phyloP scores from a whole-genome alignment of 2,113 vertebrate genomes.

The Chamaea fasciata region DNA sequence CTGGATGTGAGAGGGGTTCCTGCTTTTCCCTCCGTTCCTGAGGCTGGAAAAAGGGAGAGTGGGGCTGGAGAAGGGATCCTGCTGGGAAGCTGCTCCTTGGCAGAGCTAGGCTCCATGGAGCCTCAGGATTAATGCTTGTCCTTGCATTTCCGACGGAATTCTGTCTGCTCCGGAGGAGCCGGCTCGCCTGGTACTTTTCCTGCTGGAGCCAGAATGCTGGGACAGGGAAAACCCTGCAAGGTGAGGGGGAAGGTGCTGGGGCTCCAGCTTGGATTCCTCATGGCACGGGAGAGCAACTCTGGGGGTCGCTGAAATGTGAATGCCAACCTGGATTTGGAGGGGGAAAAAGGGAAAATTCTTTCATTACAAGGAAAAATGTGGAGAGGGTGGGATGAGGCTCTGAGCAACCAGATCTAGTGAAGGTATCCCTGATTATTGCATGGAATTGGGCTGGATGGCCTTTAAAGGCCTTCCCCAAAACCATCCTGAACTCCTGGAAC shows the following conservation, averaged over 20 bases:
- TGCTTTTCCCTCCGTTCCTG: not conserved
- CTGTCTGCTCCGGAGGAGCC: accelerated
- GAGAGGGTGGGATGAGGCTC: accelerated
- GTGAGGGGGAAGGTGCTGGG: not conserved
- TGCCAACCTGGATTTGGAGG: not conserved
- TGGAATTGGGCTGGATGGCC: not conserved
- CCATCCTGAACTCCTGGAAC: not conserved
- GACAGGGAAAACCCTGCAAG: not conserved
- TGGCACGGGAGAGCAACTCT: not conserved
- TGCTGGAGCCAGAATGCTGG: not conserved
- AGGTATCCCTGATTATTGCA: not conserved
- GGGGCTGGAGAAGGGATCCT: not conserved
- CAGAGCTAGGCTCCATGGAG: accelerated
- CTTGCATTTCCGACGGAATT: not conserved
- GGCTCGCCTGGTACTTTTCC: not conserved
- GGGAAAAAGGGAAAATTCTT: not conserved
- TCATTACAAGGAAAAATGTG: not conserved
- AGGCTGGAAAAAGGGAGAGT: not conserved
- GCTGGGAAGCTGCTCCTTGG: not conserved
- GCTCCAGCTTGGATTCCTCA: not conserved
- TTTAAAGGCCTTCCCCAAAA: not conserved
- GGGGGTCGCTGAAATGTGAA: accelerated
- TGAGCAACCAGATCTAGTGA: not conserved
- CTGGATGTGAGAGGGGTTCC: accelerated
- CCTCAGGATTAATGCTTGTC: not conserved